Base-by-base conservation (phyloP, 2,113 vertebrate genomes). In the Osmerus eperlanus region DNA sequence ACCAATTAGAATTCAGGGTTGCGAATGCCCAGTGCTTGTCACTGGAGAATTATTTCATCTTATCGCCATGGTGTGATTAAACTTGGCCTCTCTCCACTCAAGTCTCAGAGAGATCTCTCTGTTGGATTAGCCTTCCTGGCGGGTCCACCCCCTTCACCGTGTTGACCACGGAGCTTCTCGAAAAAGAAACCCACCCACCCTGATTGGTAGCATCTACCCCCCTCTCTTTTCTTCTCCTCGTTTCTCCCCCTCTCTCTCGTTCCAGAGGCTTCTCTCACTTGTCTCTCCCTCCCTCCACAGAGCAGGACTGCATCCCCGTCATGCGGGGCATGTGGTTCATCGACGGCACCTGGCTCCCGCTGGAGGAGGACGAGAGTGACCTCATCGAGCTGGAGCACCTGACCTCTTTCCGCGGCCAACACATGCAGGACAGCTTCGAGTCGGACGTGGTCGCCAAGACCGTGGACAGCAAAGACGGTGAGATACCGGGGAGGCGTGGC, bases 301-400 rank as follows among this genome's bases (percentile, higher is more conserved):
- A 96, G 83, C 90, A 95, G 0, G 97, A 99, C 81, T 92, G 93
- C 79, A 97, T 98, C 83, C 94, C 96, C 6, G 96, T 99, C 32
- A 98, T 99, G 96, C 94, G 97, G 83, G 97, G 96, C 0, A 97
- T 98, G 85, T 99, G 97, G 97, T 99, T 99, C 82, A 93, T 96
- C 36, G 96, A 98, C 32, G 97, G 97, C 11, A 97, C 96, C 0
- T 99, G 97, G 97, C 94, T 95, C 7, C 97, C 97, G 0, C 83
- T 99, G 61, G 97, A 99, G 73, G 95, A 99, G 80, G 96, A 98
- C 18, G 96, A 99, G 87, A 96, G 97, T 36, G 95, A 99, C 83
- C 91, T 98, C 28, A 97, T 99, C 66, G 97, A 99, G 69, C 90
- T 91, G 77, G 96, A 98, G 83, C 97, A 99, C 81, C 92, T 99